These are phyloP conservation scores for Melinaea menophilus DNA, from an alignment of 2,888 invertebrate genomes.

Conservation along the genomic window DNA sequence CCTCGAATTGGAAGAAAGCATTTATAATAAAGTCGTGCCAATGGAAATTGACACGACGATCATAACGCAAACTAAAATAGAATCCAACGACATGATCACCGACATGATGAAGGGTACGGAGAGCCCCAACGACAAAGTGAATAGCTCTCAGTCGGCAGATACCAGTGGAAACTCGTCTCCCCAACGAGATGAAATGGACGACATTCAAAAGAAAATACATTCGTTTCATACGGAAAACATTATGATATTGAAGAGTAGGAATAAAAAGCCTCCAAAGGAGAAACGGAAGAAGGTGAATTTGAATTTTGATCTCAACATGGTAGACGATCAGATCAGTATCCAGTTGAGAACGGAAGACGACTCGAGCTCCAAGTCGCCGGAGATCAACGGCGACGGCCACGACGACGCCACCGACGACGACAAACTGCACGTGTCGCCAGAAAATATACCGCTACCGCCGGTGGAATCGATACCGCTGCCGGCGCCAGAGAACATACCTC, in stretches of 20 bases:
- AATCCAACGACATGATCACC: conserved; percentile 48
- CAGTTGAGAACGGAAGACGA: conserved; percentile 65
- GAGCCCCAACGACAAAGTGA: conserved; percentile 60
- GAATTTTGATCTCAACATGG: conserved; percentile 74
- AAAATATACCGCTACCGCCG: conserved; percentile 64
- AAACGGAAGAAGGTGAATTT: conserved; percentile 76
- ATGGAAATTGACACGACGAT: conserved; percentile 71
- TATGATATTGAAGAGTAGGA: conserved; percentile 78
- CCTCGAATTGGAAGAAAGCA: conserved; percentile 56
- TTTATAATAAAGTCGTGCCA: conserved; percentile 63
- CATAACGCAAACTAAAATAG: conserved; percentile 59
- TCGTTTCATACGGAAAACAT: conserved; percentile 82
- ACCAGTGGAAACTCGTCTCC: conserved; percentile 74
- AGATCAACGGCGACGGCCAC: conserved; percentile 62
- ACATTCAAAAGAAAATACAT: conserved; percentile 80
- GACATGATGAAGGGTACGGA: conserved; percentile 53
- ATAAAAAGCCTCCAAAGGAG: conserved; percentile 75
- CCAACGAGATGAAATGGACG: conserved; percentile 77
- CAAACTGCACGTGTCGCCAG: conserved; percentile 57
- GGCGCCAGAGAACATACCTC: conserved; percentile 60
- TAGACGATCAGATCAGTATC: conserved; percentile 73
- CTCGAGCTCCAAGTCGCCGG: conserved; percentile 43
- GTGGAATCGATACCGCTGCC: conserved; percentile 71
- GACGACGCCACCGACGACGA: conserved; percentile 55
- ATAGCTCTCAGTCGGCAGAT: conserved; percentile 66